These are phyloP conservation scores for Muscicapa striata DNA, from an alignment of 2,797 vertebrate genomes.

Conservation along the genomic window DNA sequence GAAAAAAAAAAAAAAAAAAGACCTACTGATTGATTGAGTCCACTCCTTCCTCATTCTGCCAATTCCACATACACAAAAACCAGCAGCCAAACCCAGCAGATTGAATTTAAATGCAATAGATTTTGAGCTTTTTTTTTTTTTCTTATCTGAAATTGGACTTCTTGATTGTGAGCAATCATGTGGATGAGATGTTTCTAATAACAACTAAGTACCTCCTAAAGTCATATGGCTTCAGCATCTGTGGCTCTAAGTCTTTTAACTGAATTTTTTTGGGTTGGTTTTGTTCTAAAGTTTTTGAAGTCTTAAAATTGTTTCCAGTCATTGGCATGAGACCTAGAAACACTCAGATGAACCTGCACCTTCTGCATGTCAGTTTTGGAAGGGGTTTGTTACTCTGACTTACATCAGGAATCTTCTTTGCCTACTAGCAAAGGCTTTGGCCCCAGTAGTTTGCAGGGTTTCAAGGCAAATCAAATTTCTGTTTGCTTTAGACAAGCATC, in stretches of 20 bases:
- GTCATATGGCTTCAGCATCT: neutral
- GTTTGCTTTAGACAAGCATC: neutral
- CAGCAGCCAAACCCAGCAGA: neutral
- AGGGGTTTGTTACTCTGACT: neutral
- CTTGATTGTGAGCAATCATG: conserved; percentile 30
- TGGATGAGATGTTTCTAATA: neutral
- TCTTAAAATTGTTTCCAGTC: neutral
- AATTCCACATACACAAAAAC: neutral
- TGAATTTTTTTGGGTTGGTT: rapidly evolving
- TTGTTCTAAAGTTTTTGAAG: neutral
- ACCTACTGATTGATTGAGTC: neutral
- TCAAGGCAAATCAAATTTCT: neutral
- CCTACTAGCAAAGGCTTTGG: neutral
- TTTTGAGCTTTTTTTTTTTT: neutral
- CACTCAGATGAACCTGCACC: neutral
- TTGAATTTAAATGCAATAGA: neutral
- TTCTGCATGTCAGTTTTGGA: neutral
- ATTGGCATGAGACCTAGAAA: neutral
- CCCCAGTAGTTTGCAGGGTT: neutral
- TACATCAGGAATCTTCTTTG: neutral
- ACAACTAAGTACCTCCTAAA: neutral
- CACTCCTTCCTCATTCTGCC: neutral
- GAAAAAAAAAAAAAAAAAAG: neutral
- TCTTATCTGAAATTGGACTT: neutral
- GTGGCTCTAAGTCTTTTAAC: neutral